Evolutionary conservation across 2,888 invertebrate species (phyloP), one percentile per base, ranked within the genome.

Genomic region (Meliscaeva auricollis): DNA sequence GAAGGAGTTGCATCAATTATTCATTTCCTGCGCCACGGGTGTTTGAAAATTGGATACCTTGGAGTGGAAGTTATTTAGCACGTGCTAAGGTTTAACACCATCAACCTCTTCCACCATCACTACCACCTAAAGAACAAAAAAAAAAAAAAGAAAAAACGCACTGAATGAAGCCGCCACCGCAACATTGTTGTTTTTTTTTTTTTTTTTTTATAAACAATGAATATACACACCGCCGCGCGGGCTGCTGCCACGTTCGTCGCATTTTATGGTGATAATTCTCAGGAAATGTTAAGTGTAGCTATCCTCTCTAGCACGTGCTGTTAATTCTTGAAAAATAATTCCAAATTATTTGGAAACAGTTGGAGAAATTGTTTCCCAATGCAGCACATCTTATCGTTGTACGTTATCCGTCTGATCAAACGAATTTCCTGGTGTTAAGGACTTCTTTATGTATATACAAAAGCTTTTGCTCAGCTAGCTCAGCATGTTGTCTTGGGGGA

Each of bases 1-100:
- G 82, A 83, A 83, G 82, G 78, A 83, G 78, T 83, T 83, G 82
- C 41, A 78, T 77, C 82, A 83, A 78, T 83, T 83, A 83, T 83
- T 83, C 78, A 83, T 83, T 83, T 83, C 82, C 82, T 83, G 82
- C 82, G 68, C 82, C 73, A 62, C 73, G 78, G 82, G 78, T 73
- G 82, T 62, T 62, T 54, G 68, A 77, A 72, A 77, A 82, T 82
- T 82, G 72, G 46, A 78, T 78, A 73, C 73, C 72, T 41, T 77
- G 6, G 46, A 78, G 78, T 78, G 68, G 77, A 69, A 78, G 72
- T 62, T 78, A 68, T 73, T 78, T 73, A 83, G 82, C 82, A 83
- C 82, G 82, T 83, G 82, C 82, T 46, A 83, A 62, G 78, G 73
- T 73, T 83, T 83, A 83, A 78, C 82, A 78, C 82, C 77, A 52